phyloP scores from a whole-genome alignment of 2,797 vertebrate species.

The Enteromius thamalakanensis region DNA sequence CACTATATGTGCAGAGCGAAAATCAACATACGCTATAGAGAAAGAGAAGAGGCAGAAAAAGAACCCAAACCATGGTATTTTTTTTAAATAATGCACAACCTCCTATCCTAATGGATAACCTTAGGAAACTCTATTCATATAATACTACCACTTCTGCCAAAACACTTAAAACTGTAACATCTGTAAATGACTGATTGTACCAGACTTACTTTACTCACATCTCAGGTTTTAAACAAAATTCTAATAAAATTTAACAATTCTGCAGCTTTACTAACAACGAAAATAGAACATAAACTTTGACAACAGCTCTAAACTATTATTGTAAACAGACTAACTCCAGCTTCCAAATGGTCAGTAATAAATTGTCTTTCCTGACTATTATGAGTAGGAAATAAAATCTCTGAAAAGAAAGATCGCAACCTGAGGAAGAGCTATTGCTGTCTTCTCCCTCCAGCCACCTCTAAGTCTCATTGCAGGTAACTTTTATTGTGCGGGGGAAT shows the following conservation, averaged over 20 bases:
- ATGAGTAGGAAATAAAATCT: constrained; percentile 16
- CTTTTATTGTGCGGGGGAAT: neutral
- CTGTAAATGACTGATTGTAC: neutral
- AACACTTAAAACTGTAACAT: neutral
- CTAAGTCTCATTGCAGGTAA: constrained; percentile 15
- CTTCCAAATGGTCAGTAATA: neutral
- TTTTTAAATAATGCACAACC: neutral
- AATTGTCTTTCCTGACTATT: neutral
- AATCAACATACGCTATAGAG: neutral
- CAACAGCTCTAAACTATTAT: neutral
- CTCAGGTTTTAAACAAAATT: neutral
- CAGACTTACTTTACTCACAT: neutral
- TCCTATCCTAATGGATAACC: neutral
- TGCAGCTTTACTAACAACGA: neutral
- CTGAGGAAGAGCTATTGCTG: constrained; percentile 9
- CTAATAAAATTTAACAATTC: neutral
- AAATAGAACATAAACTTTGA: constrained; percentile 10
- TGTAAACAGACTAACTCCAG: neutral
- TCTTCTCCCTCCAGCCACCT: constrained; percentile 19
- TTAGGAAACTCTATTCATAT: neutral
- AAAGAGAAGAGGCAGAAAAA: constrained; percentile 9
- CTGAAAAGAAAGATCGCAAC: neutral
- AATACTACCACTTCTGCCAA: neutral
- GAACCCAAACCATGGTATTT: neutral
- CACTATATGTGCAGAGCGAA: neutral